Conservation (phyloP, 2,888 invertebrate genomes). For the Scaptomyza parva region DNA sequence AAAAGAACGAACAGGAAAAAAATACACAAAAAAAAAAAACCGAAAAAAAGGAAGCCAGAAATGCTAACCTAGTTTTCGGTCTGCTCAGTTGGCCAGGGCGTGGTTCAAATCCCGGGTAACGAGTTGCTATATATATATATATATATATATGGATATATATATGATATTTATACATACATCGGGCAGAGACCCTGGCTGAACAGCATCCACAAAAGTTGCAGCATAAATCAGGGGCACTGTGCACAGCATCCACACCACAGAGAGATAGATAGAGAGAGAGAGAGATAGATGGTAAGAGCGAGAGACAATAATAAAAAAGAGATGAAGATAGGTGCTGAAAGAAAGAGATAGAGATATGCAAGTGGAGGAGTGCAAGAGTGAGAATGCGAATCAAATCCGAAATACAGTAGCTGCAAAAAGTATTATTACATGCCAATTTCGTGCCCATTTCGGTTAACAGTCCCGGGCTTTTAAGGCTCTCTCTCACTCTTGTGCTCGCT, state of each 20-base stretch:
- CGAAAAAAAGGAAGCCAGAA: slow-evolving; percentile 5
- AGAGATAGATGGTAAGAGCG: slow-evolving; percentile 1
- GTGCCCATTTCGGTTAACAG: slow-evolving; percentile 27
- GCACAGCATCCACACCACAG: slow-evolving; percentile 59
- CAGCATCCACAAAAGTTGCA: slow-evolving; percentile 74
- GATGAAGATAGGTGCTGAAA: neutral
- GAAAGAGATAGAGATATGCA: neutral
- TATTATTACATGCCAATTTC: slow-evolving; percentile 29
- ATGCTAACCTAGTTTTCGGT: slow-evolving; percentile 72
- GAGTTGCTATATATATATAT: slow-evolving; percentile 34
- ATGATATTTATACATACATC: slow-evolving; percentile 30
- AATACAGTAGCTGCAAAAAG: slow-evolving; percentile 43
- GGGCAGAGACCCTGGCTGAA: slow-evolving; percentile 31
- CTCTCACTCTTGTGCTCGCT: slow-evolving; percentile 3
- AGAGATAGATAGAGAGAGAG: neutral
- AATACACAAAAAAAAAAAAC: neutral
- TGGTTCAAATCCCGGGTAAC: slow-evolving; percentile 79
- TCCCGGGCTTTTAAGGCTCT: slow-evolving; percentile 14
- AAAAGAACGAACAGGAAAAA: slow-evolving; percentile 7
- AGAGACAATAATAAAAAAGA: slow-evolving; percentile 1
- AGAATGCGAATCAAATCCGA: neutral
- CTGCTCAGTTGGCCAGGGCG: slow-evolving; percentile 73
- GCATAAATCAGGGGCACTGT: slow-evolving; percentile 55
- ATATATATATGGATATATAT: slow-evolving; percentile 10
- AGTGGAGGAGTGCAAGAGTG: neutral